Evolutionary conservation across 2,113 vertebrate species (phyloP), one percentile per base, ranked within the genome.

Genomic region (Myotis lucifugus): DNA sequence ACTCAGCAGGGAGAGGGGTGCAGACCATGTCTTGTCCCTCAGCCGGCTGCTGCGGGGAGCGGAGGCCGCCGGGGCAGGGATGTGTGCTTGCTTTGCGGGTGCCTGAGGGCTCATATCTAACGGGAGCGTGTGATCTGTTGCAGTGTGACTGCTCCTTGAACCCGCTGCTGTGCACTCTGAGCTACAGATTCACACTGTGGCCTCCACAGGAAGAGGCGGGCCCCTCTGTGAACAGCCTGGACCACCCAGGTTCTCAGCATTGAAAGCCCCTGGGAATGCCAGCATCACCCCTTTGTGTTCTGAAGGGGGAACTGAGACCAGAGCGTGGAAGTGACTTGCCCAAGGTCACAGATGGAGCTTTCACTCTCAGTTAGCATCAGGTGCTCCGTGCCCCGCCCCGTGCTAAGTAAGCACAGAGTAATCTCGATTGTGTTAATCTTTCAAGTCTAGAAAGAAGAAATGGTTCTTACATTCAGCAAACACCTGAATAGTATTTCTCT

Each of bases 221-320:
- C 14, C 1, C 4, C 48, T 42, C 78, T 69, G 61, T 48, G 72
- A 77, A 54, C 54, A 19, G 46, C 88, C 37, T 7, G 19, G 37
- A 25, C 42, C 37, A 23, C 37, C 37, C 32, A n/a, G n/a, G 52
- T 34, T 48, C 46, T 82, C 17, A 56, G 67, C 34, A 66, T 48
- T 27, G 19, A 76, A 81, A 79, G 29, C 10, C 70, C 64, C 42
- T 83, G 48, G 54, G 40, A 95, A 40, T 42, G 69, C 88, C 82
- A 40, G 61, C 78, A 25, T 34, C 46, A 59, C 50, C 52, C 72
- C 73, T 89, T 84, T 85, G 52, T 90, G 50, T 96, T 90, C 61
- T 78, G 17, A 82, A 96, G 77, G 34, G 25, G 82, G 77, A 95
- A 88, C 96, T 95, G 94, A 97, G 96, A 95, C 40, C 34, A 67